These are phyloP conservation scores for Columba guinea DNA, from an alignment of 2,797 vertebrate genomes.

Conservation along the genomic window DNA sequence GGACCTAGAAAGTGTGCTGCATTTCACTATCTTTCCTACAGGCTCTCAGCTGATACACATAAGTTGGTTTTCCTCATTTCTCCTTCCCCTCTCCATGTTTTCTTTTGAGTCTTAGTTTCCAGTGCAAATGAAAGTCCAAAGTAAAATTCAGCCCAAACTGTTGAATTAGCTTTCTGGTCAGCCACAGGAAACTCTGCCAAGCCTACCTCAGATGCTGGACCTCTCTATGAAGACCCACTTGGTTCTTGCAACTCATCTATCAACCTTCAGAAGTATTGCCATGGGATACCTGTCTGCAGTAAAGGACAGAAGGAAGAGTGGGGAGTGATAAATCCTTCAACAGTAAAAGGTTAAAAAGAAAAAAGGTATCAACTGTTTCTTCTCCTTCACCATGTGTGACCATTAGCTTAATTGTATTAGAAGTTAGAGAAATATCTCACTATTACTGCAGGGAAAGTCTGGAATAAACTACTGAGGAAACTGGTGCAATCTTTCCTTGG, in stretches of 20 bases:
- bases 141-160: neutral
- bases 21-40: neutral
- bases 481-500: neutral
- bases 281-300: neutral
- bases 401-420: neutral
- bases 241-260: neutral
- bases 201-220: neutral
- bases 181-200: neutral
- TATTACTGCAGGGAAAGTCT: neutral
- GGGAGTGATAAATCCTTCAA: neutral
- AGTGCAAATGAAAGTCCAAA: neutral
- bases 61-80: neutral
- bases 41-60: neutral
- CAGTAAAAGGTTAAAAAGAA: neutral
- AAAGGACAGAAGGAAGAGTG: neutral
- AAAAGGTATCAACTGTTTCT: neutral
- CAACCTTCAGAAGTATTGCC: neutral
- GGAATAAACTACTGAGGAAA: neutral
- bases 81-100: neutral
- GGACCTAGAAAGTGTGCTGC: neutral
- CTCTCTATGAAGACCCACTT: neutral
- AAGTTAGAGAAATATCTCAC: neutral
- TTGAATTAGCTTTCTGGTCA: neutral
- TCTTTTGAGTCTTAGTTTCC: neutral
- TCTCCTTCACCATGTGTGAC: neutral